Evolutionary conservation across 2,797 vertebrate species (phyloP).

Genomic region (Anabacerthia variegaticeps): DNA sequence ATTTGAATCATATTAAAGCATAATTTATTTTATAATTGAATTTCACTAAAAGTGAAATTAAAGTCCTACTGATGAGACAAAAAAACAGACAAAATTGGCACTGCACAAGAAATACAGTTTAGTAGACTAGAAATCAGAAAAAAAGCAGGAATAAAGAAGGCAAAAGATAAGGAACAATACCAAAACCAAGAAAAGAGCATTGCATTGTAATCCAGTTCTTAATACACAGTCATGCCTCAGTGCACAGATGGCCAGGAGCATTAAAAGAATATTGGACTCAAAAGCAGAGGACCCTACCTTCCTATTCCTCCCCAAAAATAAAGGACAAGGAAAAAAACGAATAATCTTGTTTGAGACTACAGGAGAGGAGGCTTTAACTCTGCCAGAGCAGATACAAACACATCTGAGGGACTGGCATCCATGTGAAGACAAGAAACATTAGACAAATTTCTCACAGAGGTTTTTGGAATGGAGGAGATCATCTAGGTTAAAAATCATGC

Average conservation of each 20-base stretch:
- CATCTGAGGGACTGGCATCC: not conserved
- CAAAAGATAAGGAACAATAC: not conserved
- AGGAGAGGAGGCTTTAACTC: not conserved
- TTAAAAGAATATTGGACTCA: not conserved
- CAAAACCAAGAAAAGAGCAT: not conserved
- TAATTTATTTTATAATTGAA: not conserved
- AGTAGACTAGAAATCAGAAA: not conserved
- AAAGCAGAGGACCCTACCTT: not conserved
- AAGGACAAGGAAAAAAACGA: not conserved
- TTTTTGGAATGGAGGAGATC: not conserved
- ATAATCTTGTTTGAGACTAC: not conserved
- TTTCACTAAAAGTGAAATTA: not conserved
- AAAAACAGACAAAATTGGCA: not conserved
- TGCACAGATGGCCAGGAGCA: not conserved
- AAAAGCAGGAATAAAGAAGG: not conserved
- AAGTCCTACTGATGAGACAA: not conserved
- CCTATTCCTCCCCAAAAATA: not conserved
- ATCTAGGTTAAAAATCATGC: not conserved
- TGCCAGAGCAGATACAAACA: not conserved
- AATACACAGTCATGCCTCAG: slow-evolving; percentile 15
- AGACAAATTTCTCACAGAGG: not conserved
- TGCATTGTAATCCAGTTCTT: slow-evolving; percentile 7
- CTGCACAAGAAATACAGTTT: not conserved
- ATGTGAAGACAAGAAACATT: not conserved
- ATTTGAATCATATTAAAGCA: not conserved